A percentile compares a stretch with the other conserved stretches of the same genome.
Evolutionary conservation across 2,888 invertebrate species (phyloP).

Genomic region (Agonopterix alstromeriana): DNA sequence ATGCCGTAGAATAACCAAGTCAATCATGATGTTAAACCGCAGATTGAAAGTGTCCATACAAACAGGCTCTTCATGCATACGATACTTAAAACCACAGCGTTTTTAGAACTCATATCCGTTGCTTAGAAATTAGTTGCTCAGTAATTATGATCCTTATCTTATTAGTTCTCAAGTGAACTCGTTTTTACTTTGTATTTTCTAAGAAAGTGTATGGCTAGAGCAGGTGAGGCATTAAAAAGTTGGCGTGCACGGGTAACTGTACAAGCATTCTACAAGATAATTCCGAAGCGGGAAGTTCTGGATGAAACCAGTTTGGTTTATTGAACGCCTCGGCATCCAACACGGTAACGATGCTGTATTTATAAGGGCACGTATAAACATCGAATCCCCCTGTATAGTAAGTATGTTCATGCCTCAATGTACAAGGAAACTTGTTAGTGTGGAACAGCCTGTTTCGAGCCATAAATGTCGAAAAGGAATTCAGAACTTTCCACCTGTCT

Average conservation of each 20-base stretch:
- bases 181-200: too few relatives aligned
- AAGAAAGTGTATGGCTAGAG: neutral
- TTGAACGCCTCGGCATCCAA: conserved; percentile 59
- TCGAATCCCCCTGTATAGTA: conserved; percentile 3
- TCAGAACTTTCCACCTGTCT: conserved; percentile 50
- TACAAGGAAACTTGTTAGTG: conserved; percentile 40
- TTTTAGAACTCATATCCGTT: neutral
- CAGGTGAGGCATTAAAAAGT: conserved; percentile 4
- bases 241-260: conserved; percentile 45
- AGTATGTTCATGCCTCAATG: conserved; percentile 8
- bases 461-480: conserved; percentile 33
- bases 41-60: too few relatives aligned
- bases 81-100: too few relatives aligned
- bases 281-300: conserved; percentile 59
- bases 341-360: conserved; percentile 42
- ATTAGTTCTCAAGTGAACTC: too few relatives aligned
- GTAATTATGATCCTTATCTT: neutral
- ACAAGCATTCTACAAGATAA: conserved; percentile 60
- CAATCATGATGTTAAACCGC: too few relatives aligned
- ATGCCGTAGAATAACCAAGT: too few relatives aligned
- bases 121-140: neutral
- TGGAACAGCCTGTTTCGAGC: conserved; percentile 25
- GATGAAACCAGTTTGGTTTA: conserved; percentile 58
- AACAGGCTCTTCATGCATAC: too few relatives aligned
- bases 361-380: conserved; percentile 50